A percentile compares a stretch with the other conserved stretches of the same genome.
These are phyloP conservation scores for Malacoctenus gilli DNA, from an alignment of 2,797 vertebrate species.

Conservation along the genomic window DNA sequence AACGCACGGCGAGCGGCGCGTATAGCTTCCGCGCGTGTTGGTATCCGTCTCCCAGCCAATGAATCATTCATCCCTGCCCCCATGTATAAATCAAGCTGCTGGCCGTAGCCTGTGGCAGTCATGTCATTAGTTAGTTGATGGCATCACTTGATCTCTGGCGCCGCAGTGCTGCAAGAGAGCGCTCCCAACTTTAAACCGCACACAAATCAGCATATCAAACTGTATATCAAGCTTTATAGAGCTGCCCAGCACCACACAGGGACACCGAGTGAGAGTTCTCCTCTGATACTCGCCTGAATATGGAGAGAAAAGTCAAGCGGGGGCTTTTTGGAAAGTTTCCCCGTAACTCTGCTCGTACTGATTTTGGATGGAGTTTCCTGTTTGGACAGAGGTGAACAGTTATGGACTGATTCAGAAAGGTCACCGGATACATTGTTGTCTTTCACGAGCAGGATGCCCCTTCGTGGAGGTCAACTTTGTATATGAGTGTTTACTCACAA, in stretches of 20 bases:
- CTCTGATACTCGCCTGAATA: conserved; percentile 16
- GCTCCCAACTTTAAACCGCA: conserved; percentile 52
- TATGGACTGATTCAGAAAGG: no score
- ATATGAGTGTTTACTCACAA: no score
- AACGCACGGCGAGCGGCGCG: conserved; percentile 28
- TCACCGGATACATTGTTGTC: no score
- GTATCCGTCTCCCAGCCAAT: conserved; percentile 62
- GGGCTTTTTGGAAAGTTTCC: no score
- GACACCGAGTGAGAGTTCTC: conserved; percentile 13
- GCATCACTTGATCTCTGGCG: conserved; percentile 74
- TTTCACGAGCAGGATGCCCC: no score
- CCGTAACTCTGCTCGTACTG: no score
- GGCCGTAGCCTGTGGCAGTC: conserved; percentile 67
- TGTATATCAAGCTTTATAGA: conserved; percentile 20
- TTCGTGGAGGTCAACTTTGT: no score
- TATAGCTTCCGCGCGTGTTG: conserved; percentile 46
- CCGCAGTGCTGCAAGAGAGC: conserved; percentile 50
- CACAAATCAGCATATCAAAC: conserved; percentile 52
- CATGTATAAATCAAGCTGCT: conserved; percentile 79
- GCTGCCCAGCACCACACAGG: conserved; percentile 14
- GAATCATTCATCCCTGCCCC: conserved; percentile 82
- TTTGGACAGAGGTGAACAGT: no score
- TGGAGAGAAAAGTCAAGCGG: no score
- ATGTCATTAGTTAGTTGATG: conserved; percentile 78
- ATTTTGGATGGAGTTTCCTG: no score